Conservation (phyloP, 2,888 invertebrate species). For the Neoascia interrupta region DNA sequence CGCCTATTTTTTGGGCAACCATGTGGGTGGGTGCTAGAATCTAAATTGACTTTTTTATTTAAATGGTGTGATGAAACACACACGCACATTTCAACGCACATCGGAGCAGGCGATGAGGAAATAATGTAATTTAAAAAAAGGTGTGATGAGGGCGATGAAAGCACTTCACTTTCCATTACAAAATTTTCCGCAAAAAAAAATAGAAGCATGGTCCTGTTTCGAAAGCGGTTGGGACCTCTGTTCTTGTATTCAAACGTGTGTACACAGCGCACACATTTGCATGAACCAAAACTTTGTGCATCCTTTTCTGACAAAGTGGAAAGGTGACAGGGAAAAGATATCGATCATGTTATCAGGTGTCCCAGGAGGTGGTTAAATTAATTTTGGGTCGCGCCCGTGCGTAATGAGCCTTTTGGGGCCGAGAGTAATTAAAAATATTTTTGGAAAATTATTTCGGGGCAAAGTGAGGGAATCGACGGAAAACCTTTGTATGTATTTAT, state of each 20-base stretch:
- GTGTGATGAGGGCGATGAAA: conserved; percentile 48
- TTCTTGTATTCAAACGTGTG: no score
- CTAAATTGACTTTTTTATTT: conserved; percentile 41
- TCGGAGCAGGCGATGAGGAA: conserved; percentile 35
- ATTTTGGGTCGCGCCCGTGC: conserved; percentile 54
- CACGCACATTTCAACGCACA: conserved; percentile 31
- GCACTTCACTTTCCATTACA: conserved; percentile 49
- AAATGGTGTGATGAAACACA: conserved; percentile 16
- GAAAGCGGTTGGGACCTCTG: no score
- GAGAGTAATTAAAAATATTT: conserved; percentile 56
- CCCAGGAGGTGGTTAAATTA: conserved; percentile 57
- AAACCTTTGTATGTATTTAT: no score
- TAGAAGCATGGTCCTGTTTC: background rate
- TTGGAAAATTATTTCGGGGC: conserved; percentile 2
- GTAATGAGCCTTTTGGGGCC: conserved; percentile 58
- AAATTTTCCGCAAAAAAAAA: conserved; percentile 28
- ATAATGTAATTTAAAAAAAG: conserved; percentile 53
- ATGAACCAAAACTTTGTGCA: background rate
- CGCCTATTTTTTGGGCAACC: background rate
- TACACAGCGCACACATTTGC: no score
- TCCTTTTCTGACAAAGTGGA: conserved; percentile 10
- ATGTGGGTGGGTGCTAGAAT: conserved; percentile 23
- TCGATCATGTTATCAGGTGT: conserved; percentile 61
- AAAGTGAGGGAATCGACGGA: conserved; percentile 1
- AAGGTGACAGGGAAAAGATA: conserved; percentile 23